Evolutionary conservation across 2,113 vertebrate genomes (phyloP), one percentile per base, ranked within the genome.

Genomic region (Chaetorhynchus papuensis): DNA sequence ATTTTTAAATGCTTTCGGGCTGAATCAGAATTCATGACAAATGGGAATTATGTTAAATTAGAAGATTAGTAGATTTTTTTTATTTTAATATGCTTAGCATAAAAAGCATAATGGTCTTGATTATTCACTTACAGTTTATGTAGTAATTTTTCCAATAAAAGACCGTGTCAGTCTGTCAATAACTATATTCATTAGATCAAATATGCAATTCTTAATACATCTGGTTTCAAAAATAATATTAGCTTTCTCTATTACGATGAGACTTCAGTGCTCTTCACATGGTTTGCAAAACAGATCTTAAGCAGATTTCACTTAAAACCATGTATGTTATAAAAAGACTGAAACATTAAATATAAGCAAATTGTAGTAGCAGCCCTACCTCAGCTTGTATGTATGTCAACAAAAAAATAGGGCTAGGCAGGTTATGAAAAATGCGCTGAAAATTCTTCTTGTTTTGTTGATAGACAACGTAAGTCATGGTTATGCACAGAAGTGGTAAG

Each of bases 21-120:
- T 87, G 81, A 93, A 54, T 94, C 71, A 91, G 70, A 87, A 77
- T 65, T 94, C 69, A 63, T 83, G 90, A 79, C 42, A 87, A 95
- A 74, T 54, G 50, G 37, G 75, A 96, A 37, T 70, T 1, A 3
- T 80, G 24, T 69, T 79, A 65, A 83, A 80, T 79, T 87, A 95
- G 52, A 47, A 93, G 74, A 93, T 95, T 61, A 91, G 66, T 60
- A 66, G 61, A 77, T 65, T 91, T 76, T 75, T 85, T 50, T 75
- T 85, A 68, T 71, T 87, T 24, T 92, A 72, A 87, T 87, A 61
- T 65, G 63, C 78, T 92, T 83, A 87, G 74, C 65, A n/a, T 92
- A 69, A 94, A 82, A 91, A 76, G 49, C 53, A 76, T 53, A 39
- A 66, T 90, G 57, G 57, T 87, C 87, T 79, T 91, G 54, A 72